A percentile compares a stretch with the other conserved stretches of the same genome.
Evolutionary conservation across 2,888 invertebrate genomes (phyloP).

Genomic region (Dicyrtomina minuta): DNA sequence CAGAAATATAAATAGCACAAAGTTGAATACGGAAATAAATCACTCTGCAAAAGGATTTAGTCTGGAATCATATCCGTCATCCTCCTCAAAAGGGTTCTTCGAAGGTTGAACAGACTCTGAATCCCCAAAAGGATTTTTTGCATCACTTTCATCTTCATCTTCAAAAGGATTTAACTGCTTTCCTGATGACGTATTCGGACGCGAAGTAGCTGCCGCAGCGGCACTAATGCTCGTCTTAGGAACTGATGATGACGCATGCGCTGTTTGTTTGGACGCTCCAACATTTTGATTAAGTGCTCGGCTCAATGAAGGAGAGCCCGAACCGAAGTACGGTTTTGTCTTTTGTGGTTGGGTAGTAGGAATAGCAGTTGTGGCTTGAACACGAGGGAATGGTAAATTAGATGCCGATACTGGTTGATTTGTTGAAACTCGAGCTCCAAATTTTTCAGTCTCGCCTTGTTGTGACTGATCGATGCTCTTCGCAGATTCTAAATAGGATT

Average conservation of each 20-base stretch:
- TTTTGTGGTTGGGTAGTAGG: background rate
- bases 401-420: background rate
- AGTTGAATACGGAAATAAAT: conserved; percentile 1
- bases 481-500: conserved; percentile 25
- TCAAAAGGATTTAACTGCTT: conserved; percentile 59
- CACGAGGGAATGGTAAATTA: conserved; percentile 48
- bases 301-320: background rate
- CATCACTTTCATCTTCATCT: conserved; percentile 55
- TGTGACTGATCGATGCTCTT: background rate
- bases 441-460: background rate
- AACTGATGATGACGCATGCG: background rate
- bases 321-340: background rate
- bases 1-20: no score
- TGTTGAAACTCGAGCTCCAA: conserved; percentile 6
- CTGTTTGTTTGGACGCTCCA: background rate
- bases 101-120: conserved; percentile 45
- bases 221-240: conserved; percentile 24
- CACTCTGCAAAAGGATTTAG: conserved; percentile 68
- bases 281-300: background rate
- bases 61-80: conserved; percentile 71
- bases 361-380: conserved; percentile 20
- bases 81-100: conserved; percentile 55
- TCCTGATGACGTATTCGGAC: conserved; percentile 6
- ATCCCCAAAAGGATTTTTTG: conserved; percentile 59
- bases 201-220: conserved; percentile 30